Evolutionary conservation across 2,797 vertebrate species (phyloP).

Genomic region (Linurgus olivaceus): DNA sequence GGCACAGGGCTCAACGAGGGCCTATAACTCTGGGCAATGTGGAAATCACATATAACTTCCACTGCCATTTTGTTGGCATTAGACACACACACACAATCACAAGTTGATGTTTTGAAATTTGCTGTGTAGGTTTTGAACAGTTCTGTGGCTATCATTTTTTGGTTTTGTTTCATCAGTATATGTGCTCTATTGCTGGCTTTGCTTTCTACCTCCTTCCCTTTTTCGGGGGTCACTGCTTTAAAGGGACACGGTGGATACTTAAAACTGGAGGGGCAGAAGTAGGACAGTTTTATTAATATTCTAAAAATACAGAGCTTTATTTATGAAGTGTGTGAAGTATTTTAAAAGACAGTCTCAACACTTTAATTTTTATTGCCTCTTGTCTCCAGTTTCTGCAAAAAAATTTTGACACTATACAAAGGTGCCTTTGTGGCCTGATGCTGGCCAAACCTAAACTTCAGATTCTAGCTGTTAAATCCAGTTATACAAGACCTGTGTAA

Average conservation of each 20-base stretch:
- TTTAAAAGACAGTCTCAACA: slow-evolving; percentile 64
- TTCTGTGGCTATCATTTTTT: background rate
- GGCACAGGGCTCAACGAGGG: background rate
- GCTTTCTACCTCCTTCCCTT: background rate
- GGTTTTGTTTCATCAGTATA: background rate
- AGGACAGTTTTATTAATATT: slow-evolving; percentile 54
- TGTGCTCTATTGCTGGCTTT: background rate
- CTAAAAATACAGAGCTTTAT: slow-evolving; percentile 48
- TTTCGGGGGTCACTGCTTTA: slow-evolving; percentile 8
- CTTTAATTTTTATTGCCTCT: slow-evolving; percentile 65
- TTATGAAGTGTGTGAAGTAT: slow-evolving; percentile 64
- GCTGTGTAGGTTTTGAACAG: background rate
- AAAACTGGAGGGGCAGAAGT: background rate
- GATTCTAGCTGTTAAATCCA: background rate
- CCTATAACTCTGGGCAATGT: background rate
- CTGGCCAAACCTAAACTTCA: slow-evolving; percentile 1
- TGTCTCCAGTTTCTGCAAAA: slow-evolving; percentile 54
- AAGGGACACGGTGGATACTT: background rate
- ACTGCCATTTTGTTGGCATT: background rate
- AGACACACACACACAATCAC: background rate
- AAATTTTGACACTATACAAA: slow-evolving; percentile 7
- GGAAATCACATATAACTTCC: background rate
- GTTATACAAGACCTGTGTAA: slow-evolving; percentile 41
- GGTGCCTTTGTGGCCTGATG: slow-evolving; percentile 46
- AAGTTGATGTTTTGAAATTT: background rate